Evolutionary conservation across 1,140 invertebrate genomes (phyloP).

Genomic region (Mesaphorura yosii): DNA sequence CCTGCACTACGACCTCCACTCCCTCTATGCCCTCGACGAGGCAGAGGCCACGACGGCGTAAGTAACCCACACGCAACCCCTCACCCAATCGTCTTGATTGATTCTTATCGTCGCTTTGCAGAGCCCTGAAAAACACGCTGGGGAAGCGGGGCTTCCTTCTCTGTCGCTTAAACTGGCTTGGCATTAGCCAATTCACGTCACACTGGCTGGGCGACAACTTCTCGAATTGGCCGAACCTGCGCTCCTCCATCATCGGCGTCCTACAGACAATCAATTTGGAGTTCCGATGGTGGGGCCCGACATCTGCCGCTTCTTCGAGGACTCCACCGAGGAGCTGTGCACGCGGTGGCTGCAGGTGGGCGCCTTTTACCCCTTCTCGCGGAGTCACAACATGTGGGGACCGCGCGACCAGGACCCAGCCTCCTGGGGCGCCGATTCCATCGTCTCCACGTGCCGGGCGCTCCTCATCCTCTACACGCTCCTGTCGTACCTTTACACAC

Average conservation of each 20-base stretch:
- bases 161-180: conserved; percentile 43
- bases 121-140: no score
- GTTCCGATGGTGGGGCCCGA: conserved; percentile 35
- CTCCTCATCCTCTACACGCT: conserved; percentile 39
- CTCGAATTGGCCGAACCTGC: conserved; percentile 41
- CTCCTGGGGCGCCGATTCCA: conserved; percentile 28
- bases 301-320: conserved; percentile 31
- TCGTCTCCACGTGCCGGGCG: conserved; percentile 32
- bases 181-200: conserved; percentile 42
- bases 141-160: conserved; percentile 36
- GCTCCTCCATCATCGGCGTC: conserved; percentile 36
- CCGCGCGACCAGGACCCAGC: conserved; percentile 34
- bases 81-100: no score
- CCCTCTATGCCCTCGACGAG: no score
- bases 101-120: no score
- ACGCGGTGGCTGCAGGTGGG: conserved; percentile 63
- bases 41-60: no score
- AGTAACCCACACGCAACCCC: no score
- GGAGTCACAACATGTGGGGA: conserved; percentile 60
- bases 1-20: no score
- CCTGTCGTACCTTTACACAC: conserved; percentile 42
- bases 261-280: conserved; percentile 41
- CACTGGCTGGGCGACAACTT: conserved; percentile 49
- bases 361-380: conserved; percentile 66
- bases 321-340: conserved; percentile 9